Evolutionary conservation across 2,797 vertebrate genomes (phyloP), one percentile per base, ranked within the genome.

Genomic region (Pelodytes ibericus): DNA sequence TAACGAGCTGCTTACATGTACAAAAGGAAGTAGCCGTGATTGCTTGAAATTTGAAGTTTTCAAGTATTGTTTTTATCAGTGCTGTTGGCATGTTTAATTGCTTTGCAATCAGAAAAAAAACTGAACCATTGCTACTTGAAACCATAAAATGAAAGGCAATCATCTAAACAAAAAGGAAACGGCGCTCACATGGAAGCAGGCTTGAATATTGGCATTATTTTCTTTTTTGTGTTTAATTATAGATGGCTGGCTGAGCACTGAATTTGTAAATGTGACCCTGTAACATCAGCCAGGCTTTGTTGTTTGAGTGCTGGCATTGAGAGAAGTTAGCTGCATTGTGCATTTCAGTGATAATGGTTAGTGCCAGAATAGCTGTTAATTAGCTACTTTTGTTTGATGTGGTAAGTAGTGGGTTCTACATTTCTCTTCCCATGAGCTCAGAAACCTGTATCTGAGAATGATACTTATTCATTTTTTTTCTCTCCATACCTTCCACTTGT

Each of bases 51-150:
- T 82, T 90, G 84, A 89, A 72, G 76, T 85, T 82, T 88, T 79
- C 59, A 84, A 83, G 87, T 59, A 62, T 76, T 86, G 81, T 72
- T 87, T 90, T 87, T 87, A 81, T 84, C 78, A 81, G 68, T 65
- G 20, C 2, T 80, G 90, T 92, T 91, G 90, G 87, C 89, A 90
- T 92, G 84, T 87, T 83, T 92, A 92, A 92, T 92, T 93, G 84
- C 89, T 87, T 24, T 89, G 89, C 89, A 93, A 91, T 92, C 90
- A 91, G 87, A 91, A 89, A 84, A 88, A 89, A 88, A 53, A 2
- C 36, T 39, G 24, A 53, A 53, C 49, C 87, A 86, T 88, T 86
- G 82, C 86, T 88, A 83, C 88, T 92, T 90, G 81, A 91, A 91
- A 84, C 87, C 82, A 75, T 82, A 81, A 87, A 89, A 88, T 87